A percentile compares a stretch with the other conserved stretches of the same genome.
phyloP scores from a whole-genome alignment of 2,113 vertebrate species.

The Ceyx cyanopectus region DNA sequence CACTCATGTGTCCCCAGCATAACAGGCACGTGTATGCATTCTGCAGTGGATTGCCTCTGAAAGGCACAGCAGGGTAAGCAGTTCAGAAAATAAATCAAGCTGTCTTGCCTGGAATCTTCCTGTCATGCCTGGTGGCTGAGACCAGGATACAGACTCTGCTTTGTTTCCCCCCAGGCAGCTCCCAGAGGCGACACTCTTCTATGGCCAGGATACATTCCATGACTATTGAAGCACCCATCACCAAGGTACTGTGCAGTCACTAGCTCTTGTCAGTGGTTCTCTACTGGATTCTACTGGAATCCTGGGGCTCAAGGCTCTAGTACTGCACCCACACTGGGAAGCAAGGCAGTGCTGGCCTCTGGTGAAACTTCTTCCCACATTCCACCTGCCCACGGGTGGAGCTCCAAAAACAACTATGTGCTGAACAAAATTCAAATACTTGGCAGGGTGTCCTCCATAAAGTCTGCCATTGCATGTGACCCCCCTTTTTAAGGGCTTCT shows the following conservation, averaged over 20 bases:
- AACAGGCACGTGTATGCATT: neutral
- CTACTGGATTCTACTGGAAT: neutral
- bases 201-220: constrained; percentile 98
- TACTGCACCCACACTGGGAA: neutral
- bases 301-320: neutral
- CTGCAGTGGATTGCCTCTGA: neutral
- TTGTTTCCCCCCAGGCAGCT: constrained; percentile 80
- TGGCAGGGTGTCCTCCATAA: neutral
- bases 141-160: neutral
- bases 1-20: neutral
- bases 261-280: neutral
- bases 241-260: constrained; percentile 83
- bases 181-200: constrained; percentile 94
- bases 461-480: neutral
- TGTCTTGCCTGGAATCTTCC: neutral
- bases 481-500: neutral
- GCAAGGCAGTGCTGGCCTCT: neutral
- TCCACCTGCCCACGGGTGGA: neutral
- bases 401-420: neutral
- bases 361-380: neutral
- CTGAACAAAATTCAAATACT: neutral
- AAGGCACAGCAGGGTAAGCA: neutral
- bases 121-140: neutral
- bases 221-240: constrained; percentile 98
- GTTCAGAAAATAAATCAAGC: neutral